Evolutionary conservation across 2,113 vertebrate genomes (phyloP).

Genomic region (Manacus vitellinus): DNA sequence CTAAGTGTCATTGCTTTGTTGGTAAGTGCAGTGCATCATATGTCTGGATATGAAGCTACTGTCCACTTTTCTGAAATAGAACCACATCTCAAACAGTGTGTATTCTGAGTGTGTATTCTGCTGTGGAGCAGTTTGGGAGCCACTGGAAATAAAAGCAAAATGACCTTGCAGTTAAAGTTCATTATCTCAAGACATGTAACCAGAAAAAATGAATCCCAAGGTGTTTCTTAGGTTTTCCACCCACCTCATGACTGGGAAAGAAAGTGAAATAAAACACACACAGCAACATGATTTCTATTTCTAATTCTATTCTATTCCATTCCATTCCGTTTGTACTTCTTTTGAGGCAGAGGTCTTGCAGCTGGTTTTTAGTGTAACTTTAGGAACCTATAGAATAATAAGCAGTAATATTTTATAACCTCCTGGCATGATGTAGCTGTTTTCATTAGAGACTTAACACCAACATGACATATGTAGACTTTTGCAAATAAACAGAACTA

Average conservation of each 20-base stretch:
- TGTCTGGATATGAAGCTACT: background rate
- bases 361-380: background rate
- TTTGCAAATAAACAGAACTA: background rate
- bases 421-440: background rate
- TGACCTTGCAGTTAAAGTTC: background rate
- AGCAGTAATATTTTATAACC: background rate
- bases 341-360: background rate
- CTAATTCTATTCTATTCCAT: background rate
- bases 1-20: background rate
- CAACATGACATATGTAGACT: background rate
- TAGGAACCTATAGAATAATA: background rate
- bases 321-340: background rate
- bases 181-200: background rate
- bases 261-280: background rate
- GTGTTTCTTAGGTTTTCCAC: background rate
- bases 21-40: background rate
- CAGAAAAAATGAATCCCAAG: background rate
- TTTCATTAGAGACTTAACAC: background rate
- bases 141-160: background rate
- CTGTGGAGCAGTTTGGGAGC: background rate
- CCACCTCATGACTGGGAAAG: background rate
- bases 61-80: background rate
- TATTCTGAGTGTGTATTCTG: background rate
- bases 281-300: background rate
- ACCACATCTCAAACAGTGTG: background rate